A percentile compares a stretch with the other conserved stretches of the same genome.
phyloP scores from a whole-genome alignment of 2,888 invertebrate genomes.

The Neoascia interrupta region DNA sequence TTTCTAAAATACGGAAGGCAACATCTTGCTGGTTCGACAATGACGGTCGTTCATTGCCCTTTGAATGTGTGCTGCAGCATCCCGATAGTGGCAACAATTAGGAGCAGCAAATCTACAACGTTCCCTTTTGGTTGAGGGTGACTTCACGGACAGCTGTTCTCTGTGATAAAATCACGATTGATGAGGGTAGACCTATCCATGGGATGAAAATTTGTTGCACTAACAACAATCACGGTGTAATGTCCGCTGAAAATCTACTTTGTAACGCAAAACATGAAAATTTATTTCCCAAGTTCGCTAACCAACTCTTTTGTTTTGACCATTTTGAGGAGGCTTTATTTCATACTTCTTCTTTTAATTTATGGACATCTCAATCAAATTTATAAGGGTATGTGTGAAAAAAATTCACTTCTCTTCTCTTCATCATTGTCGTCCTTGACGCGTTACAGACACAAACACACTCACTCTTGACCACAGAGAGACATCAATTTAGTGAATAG shows the following conservation, averaged over 20 bases:
- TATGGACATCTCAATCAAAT: conserved; percentile 61
- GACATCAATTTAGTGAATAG: conserved; percentile 67
- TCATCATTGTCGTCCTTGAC: conserved; percentile 59
- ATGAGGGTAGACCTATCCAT: conserved; percentile 25
- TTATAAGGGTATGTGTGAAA: conserved; percentile 38
- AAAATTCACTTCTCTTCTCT: conserved; percentile 29
- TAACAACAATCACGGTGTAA: no score
- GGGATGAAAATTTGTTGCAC: conserved; percentile 23
- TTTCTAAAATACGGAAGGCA: conserved; percentile 48
- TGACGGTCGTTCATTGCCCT: conserved; percentile 54
- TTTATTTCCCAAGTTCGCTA: conserved; percentile 37
- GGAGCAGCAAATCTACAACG: conserved; percentile 32
- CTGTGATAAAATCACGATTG: conserved; percentile 22
- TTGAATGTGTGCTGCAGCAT: conserved; percentile 1
- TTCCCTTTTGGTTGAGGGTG: conserved; percentile 49
- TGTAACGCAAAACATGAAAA: no score
- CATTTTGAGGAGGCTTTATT: not conserved
- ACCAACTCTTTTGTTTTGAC: conserved; percentile 50
- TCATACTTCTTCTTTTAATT: conserved; percentile 54
- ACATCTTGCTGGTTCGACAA: conserved; percentile 48
- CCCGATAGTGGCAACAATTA: conserved; percentile 46
- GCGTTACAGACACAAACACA: conserved; percentile 27
- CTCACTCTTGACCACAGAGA: conserved; percentile 51
- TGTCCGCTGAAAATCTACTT: no score
- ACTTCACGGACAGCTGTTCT: conserved; percentile 42